Percentiles rank a stretch among this genome's conserved stretches.
Conservation (phyloP, 2,113 vertebrate genomes). For the Channa argus region DNA sequence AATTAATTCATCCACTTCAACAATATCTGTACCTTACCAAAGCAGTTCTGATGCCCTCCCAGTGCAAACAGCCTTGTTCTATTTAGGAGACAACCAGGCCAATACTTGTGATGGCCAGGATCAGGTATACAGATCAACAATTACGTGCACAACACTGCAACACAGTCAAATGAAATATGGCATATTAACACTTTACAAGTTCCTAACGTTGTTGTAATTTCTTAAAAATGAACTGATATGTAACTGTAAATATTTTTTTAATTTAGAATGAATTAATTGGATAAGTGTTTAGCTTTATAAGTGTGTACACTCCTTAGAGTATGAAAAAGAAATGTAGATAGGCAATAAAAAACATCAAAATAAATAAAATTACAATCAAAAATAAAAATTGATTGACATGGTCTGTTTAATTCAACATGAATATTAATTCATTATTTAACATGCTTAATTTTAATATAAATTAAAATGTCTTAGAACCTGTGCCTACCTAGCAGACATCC, state of each 20-base stretch:
- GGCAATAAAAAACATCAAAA: too few relatives aligned
- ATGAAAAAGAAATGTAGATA: too few relatives aligned
- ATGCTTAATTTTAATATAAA: too few relatives aligned
- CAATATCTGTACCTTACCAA: background rate
- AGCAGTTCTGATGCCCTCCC: conserved; percentile 33
- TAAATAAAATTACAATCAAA: too few relatives aligned
- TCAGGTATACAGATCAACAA: conserved; percentile 37
- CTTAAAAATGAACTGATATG: background rate
- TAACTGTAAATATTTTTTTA: background rate
- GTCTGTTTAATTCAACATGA: too few relatives aligned
- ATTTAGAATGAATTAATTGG: too few relatives aligned
- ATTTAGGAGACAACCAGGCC: background rate
- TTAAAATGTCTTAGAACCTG: too few relatives aligned
- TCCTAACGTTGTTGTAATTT: background rate
- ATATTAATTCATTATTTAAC: too few relatives aligned
- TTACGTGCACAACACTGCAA: background rate
- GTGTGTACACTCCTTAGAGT: too few relatives aligned
- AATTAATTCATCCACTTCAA: background rate
- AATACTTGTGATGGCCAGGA: conserved; percentile 8
- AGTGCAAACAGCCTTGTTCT: conserved; percentile 10
- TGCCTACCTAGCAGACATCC: too few relatives aligned
- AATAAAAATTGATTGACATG: too few relatives aligned
- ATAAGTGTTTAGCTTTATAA: too few relatives aligned
- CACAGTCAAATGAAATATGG: background rate
- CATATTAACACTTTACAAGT: background rate